Evolutionary conservation across 2,797 vertebrate species (phyloP), one percentile per base, ranked within the genome.

Genomic region (Syngnathus rostellatus): DNA sequence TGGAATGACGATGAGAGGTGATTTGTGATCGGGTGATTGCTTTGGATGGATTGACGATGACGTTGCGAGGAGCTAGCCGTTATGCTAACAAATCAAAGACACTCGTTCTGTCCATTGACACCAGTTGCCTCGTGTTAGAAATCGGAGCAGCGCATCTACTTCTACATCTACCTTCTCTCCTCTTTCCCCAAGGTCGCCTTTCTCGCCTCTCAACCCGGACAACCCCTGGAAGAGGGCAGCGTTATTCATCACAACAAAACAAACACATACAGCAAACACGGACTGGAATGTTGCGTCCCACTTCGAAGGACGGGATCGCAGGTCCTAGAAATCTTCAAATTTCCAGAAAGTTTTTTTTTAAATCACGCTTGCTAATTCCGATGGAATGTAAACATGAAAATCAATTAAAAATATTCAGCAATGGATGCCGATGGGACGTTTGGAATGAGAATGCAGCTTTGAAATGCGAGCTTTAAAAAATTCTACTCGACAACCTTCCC

Each of bases 151-250:
- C n/a, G 2, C 66, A 68, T 83, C 87, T 48, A 19, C 16, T 17
- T 48, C 46, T 87, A 89, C 89, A 72, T 93, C 92, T 91, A 99
- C 97, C 97, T 99, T 99, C 94, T 99, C 97, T 92, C 97, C 97
- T 92, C 93, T 98, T 85, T 98, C 97, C 91, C 97, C 96, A 83
- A 86, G 75, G 90, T 97, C 94, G 86, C 97, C 97, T 89, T 97
- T 98, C 82, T 99, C 97, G 89, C 96, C 97, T 85, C 89, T 94
- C 90, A 95, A 94, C 87, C 97, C 97, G 79, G 93, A 93, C 75
- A 95, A 96, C 83, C 97, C 97, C 97, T 99, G 92, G 72, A 91
- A 92, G 93, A 93, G 81, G 90, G 68, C 86, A 92, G 91, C 87
- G 93, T 67, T 6, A 39, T 39, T 51, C 51, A 51, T 17, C 12